These are phyloP conservation scores for Syngnathus scovelli DNA, from an alignment of 2,113 vertebrate genomes.

Conservation along the genomic window DNA sequence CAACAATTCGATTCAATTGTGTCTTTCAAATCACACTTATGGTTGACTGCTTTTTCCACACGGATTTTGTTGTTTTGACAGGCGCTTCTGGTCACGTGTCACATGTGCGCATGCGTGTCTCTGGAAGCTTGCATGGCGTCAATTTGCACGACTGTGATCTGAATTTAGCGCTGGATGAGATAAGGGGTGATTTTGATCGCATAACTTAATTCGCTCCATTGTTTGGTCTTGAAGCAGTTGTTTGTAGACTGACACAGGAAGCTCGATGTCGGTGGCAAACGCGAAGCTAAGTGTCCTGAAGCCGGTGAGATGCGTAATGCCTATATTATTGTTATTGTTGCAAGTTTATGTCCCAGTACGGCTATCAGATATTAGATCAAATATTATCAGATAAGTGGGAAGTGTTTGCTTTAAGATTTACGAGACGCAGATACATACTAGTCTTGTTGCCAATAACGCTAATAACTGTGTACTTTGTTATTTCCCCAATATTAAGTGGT, in stretches of 20 bases:
- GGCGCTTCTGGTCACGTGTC: neutral
- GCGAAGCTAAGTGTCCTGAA: conserved; percentile 69
- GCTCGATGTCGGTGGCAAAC: conserved; percentile 72
- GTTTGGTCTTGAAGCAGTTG: neutral
- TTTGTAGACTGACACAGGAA: conserved; percentile 12
- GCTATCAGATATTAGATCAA: neutral
- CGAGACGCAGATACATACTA: neutral
- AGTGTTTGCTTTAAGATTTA: neutral
- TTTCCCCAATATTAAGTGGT: neutral
- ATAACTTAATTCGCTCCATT: neutral
- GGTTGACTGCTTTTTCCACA: neutral
- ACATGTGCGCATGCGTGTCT: neutral
- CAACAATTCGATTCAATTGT: neutral
- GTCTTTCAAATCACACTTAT: neutral
- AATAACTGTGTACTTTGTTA: neutral
- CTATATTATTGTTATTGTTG: neutral
- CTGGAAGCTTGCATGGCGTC: neutral
- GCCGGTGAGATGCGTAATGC: conserved; percentile 64
- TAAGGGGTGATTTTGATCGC: neutral
- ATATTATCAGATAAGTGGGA: too few relatives aligned
- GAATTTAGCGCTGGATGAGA: neutral
- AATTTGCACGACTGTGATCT: neutral
- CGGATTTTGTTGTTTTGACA: neutral
- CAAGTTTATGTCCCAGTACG: neutral
- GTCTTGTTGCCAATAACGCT: neutral